Conservation (phyloP, 2,797 vertebrate genomes). For the Enoplosus armatus region DNA sequence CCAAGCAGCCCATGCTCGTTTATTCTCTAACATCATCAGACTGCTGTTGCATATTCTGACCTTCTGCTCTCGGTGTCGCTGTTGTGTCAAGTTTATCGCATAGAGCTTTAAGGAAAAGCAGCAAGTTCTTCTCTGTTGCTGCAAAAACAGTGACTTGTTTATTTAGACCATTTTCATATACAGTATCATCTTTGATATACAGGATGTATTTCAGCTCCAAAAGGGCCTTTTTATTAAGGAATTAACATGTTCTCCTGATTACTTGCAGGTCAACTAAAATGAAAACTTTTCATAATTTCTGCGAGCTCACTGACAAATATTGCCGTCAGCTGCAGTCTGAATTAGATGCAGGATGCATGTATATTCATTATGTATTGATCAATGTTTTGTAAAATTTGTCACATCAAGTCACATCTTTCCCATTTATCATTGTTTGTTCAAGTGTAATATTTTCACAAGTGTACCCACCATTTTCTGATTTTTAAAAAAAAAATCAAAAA, state of each 20-base stretch:
- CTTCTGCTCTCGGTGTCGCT: neutral
- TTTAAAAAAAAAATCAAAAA: neutral
- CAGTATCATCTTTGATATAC: neutral
- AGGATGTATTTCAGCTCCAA: neutral
- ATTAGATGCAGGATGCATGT: neutral
- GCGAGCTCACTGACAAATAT: neutral
- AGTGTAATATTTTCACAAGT: neutral
- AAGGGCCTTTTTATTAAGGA: neutral
- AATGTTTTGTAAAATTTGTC: neutral
- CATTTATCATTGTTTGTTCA: neutral
- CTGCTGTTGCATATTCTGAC: neutral
- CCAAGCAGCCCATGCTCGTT: neutral
- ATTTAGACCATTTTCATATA: neutral
- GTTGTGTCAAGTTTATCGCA: neutral
- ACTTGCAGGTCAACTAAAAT: neutral
- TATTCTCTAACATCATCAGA: neutral
- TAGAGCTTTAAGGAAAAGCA: neutral
- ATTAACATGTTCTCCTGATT: neutral
- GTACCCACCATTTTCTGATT: neutral
- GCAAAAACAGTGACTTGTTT: neutral
- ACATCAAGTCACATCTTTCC: neutral
- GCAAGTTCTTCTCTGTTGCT: neutral
- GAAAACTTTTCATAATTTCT: neutral
- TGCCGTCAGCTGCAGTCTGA: neutral
- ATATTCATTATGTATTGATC: neutral